A percentile compares a stretch with the other conserved stretches of the same genome.
phyloP scores from a whole-genome alignment of 2,888 invertebrate species.

The Conops quadrifasciatus region DNA sequence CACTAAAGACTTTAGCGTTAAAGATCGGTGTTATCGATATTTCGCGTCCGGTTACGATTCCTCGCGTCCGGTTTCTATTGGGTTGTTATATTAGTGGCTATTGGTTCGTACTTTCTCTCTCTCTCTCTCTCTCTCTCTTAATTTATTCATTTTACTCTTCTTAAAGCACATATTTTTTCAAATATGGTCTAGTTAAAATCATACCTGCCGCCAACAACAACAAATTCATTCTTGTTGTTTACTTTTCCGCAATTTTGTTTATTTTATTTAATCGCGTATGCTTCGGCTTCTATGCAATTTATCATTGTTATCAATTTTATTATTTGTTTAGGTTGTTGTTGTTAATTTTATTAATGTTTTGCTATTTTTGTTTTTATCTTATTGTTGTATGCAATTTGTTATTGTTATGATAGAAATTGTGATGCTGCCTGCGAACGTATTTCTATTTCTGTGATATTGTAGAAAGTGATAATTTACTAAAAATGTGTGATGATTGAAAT shows the following conservation, averaged over 20 bases:
- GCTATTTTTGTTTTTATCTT: not conserved
- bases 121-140: no score
- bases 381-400: slow-evolving; percentile 14
- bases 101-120: not conserved
- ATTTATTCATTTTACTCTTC: no score
- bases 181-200: no score
- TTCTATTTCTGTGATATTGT: no score
- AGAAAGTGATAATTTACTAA: no score
- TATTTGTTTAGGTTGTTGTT: slow-evolving; percentile 4
- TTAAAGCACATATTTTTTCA: no score
- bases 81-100: slow-evolving; percentile 11
- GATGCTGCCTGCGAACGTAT: not conserved
- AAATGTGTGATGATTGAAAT: no score
- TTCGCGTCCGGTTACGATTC: no score
- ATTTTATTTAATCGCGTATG: slow-evolving; percentile 15
- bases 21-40: no score
- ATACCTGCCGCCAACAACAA: no score
- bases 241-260: slow-evolving; percentile 9
- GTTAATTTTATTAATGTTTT: slow-evolving; percentile 2
- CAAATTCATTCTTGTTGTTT: slow-evolving; percentile 2
- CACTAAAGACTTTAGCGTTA: no score
- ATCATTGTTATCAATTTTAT: slow-evolving; percentile 16
- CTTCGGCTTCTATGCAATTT: slow-evolving; percentile 26
- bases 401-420: slow-evolving; percentile 7
- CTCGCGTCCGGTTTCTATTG: not conserved